A percentile compares a stretch with the other conserved stretches of the same genome.
Evolutionary conservation across 2,888 invertebrate genomes (phyloP).

Genomic region (Buathra laborator): DNA sequence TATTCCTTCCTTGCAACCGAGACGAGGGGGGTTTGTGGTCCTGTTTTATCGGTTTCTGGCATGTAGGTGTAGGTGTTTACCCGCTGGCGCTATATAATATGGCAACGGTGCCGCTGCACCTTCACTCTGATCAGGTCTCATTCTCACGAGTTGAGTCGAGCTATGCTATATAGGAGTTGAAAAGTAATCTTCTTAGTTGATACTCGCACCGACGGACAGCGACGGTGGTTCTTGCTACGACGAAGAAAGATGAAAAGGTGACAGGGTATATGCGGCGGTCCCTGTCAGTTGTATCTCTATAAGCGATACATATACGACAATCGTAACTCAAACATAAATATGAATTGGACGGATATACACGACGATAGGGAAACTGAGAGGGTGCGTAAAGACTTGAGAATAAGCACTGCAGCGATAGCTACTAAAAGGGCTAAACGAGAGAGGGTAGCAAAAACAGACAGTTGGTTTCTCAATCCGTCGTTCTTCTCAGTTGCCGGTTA

Average conservation of each 20-base stretch:
- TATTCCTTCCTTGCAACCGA: conserved; percentile 51
- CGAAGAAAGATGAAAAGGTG: conserved; percentile 53
- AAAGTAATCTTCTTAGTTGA: conserved; percentile 81
- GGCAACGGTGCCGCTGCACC: conserved; percentile 47
- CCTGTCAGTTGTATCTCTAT: conserved; percentile 34
- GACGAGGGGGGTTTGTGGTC: conserved; percentile 71
- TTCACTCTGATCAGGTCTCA: conserved; percentile 48
- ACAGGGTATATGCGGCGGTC: conserved; percentile 34
- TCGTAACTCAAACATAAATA: conserved; percentile 2
- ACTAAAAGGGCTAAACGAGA: conserved; percentile 29
- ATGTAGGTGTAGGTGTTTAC: conserved; percentile 59
- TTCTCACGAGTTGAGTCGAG: conserved; percentile 35
- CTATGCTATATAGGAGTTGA: conserved; percentile 73
- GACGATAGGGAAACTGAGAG: conserved; percentile 41
- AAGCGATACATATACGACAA: neutral
- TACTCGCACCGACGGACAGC: conserved; percentile 75
- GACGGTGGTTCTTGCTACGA: conserved; percentile 66
- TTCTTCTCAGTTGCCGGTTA: conserved; percentile 11
- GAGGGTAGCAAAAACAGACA: conserved; percentile 33
- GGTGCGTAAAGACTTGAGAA: conserved; percentile 46
- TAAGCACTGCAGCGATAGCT: conserved; percentile 34
- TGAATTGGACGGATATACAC: neutral
- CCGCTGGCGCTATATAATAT: conserved; percentile 45
- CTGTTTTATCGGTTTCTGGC: conserved; percentile 81
- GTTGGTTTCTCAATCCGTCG: conserved; percentile 22